A percentile compares a stretch with the other conserved stretches of the same genome.
Evolutionary conservation across 1,140 invertebrate species (phyloP).

Genomic region (Apolygus lucorum): DNA sequence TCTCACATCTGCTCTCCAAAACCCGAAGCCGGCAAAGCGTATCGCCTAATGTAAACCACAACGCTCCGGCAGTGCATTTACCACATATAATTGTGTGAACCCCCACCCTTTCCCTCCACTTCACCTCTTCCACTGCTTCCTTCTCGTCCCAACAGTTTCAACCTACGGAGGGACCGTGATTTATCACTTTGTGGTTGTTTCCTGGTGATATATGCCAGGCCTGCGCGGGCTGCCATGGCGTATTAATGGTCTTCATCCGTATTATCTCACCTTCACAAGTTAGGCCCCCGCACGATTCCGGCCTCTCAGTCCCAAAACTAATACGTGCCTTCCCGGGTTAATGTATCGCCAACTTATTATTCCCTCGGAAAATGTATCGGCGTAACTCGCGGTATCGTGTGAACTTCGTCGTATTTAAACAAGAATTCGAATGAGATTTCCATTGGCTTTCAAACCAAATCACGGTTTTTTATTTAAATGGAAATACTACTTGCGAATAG

Average conservation of each 20-base stretch:
- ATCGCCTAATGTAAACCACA: constrained; percentile 13
- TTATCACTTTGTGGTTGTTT: constrained; percentile 9
- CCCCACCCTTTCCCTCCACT: not conserved
- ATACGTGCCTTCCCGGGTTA: not conserved
- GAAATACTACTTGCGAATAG: too few species aligned
- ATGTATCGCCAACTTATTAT: too few species aligned
- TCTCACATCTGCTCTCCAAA: not conserved
- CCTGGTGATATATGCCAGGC: not conserved
- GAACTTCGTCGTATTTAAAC: too few species aligned
- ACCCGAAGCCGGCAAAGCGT: not conserved
- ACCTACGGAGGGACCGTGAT: not conserved
- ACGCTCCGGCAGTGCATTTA: constrained; percentile 1
- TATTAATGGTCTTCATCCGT: constrained; percentile 13
- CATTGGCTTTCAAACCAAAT: too few species aligned
- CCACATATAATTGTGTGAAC: constrained; percentile 6
- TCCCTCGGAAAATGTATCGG: too few species aligned
- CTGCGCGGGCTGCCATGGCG: not conserved
- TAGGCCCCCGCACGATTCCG: not conserved
- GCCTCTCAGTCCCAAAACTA: not conserved
- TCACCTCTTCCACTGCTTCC: not conserved
- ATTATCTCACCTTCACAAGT: constrained; percentile 13
- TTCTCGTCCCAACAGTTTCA: not conserved
- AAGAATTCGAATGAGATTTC: too few species aligned
- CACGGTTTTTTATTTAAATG: too few species aligned
- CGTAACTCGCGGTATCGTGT: too few species aligned